Conservation (phyloP, 2,113 vertebrate species). For the Benitochromis conjunctus region DNA sequence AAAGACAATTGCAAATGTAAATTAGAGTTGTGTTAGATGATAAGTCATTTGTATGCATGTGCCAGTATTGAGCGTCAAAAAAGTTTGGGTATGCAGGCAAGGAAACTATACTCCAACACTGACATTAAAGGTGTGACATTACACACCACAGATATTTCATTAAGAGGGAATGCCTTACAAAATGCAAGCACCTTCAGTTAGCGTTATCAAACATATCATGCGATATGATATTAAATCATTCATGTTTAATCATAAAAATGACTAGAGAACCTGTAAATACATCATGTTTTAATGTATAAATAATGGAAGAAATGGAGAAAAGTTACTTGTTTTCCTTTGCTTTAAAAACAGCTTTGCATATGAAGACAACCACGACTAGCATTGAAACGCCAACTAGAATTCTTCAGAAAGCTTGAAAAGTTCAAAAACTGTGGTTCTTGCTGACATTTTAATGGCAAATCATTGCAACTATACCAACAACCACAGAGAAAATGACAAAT, state of each 20-base stretch:
- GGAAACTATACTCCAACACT: neutral
- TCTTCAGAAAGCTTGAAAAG: conserved; percentile 48
- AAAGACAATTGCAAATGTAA: neutral
- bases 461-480: conserved; percentile 51
- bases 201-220: neutral
- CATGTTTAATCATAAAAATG: neutral
- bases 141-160: neutral
- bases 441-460: conserved; percentile 64
- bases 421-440: conserved; percentile 28
- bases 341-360: conserved; percentile 2
- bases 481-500: conserved; percentile 38
- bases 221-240: neutral
- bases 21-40: neutral
- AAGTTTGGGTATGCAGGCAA: neutral
- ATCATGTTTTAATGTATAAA: conserved; percentile 14
- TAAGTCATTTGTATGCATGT: neutral
- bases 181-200: neutral
- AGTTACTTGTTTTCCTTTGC: conserved; percentile 32
- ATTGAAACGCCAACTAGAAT: conserved; percentile 21
- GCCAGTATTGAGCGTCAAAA: neutral
- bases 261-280: neutral
- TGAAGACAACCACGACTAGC: conserved; percentile 17
- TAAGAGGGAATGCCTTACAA: neutral
- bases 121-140: neutral
- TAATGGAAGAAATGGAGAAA: conserved; percentile 10